A percentile compares a stretch with the other conserved stretches of the same genome.
Evolutionary conservation across 2,888 invertebrate species (phyloP).

Genomic region (Eupithecia exiguata): DNA sequence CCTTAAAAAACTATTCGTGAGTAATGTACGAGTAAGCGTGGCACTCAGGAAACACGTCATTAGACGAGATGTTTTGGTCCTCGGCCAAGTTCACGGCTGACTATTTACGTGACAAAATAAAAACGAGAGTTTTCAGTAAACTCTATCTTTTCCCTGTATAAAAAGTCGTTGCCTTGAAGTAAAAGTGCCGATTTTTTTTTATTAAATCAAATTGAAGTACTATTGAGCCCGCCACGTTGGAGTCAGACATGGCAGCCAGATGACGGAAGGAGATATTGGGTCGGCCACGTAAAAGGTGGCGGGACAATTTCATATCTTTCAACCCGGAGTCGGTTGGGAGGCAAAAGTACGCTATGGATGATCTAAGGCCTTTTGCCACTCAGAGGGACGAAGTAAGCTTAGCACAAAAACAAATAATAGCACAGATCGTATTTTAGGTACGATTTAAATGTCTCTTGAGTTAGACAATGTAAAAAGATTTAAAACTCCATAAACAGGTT

Average conservation of each 20-base stretch:
- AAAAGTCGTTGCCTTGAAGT: not conserved
- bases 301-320: not conserved
- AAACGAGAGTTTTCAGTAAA: slow-evolving; percentile 21
- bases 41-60: slow-evolving; percentile 71
- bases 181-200: too few relatives aligned
- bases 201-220: too few relatives aligned
- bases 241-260: too few relatives aligned
- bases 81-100: slow-evolving; percentile 65
- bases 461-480: too few relatives aligned
- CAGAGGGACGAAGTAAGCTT: not conserved
- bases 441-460: too few relatives aligned
- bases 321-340: not conserved
- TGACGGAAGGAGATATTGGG: too few relatives aligned
- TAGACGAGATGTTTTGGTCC: slow-evolving; percentile 66
- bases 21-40: slow-evolving; percentile 6
- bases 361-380: not conserved
- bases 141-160: not conserved
- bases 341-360: too few relatives aligned
- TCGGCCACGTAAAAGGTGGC: too few relatives aligned
- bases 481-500: too few relatives aligned
- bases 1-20: not conserved
- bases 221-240: not conserved
- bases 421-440: too few relatives aligned
- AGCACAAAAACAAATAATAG: too few relatives aligned
- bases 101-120: slow-evolving; percentile 38